Evolutionary conservation across 2,797 vertebrate genomes (phyloP).

Genomic region (Momotus momota): DNA sequence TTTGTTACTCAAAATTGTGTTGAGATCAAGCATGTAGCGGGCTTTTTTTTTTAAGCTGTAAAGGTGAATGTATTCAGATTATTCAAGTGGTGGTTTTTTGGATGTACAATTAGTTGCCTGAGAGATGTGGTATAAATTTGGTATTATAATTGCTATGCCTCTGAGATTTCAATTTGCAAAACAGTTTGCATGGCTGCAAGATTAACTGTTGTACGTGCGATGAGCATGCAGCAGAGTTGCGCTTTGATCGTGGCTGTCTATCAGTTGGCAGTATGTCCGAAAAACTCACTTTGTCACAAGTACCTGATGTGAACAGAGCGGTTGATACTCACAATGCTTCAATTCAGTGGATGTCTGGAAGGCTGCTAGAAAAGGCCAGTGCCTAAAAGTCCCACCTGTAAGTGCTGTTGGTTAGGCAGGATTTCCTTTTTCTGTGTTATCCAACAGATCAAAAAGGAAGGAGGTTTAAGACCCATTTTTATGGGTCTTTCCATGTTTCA

Average conservation of each 20-base stretch:
- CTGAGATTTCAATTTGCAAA: constrained; percentile 64
- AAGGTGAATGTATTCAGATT: constrained; percentile 70
- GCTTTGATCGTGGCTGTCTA: not conserved
- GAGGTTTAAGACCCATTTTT: not conserved
- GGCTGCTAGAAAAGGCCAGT: not conserved
- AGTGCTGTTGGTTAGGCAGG: not conserved
- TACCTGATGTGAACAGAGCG: not conserved
- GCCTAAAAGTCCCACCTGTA: not conserved
- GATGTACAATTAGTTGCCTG: constrained; percentile 66
- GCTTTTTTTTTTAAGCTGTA: constrained; percentile 28
- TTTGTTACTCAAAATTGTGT: constrained; percentile 44
- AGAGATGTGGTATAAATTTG: constrained; percentile 60
- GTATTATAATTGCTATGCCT: constrained; percentile 67
- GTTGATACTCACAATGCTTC: not conserved
- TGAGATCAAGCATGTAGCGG: constrained; percentile 47
- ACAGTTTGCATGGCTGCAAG: constrained; percentile 29
- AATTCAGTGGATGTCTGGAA: not conserved
- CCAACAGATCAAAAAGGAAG: not conserved
- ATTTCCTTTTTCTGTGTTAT: not conserved
- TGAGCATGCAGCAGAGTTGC: not conserved
- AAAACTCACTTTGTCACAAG: not conserved
- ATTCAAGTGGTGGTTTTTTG: constrained; percentile 70
- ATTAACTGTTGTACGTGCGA: constrained; percentile 1
- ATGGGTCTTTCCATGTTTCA: not conserved
- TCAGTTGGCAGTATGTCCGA: not conserved